Evolutionary conservation across 2,888 invertebrate species (phyloP).

Genomic region (Sphaerophoria rueppellii): DNA sequence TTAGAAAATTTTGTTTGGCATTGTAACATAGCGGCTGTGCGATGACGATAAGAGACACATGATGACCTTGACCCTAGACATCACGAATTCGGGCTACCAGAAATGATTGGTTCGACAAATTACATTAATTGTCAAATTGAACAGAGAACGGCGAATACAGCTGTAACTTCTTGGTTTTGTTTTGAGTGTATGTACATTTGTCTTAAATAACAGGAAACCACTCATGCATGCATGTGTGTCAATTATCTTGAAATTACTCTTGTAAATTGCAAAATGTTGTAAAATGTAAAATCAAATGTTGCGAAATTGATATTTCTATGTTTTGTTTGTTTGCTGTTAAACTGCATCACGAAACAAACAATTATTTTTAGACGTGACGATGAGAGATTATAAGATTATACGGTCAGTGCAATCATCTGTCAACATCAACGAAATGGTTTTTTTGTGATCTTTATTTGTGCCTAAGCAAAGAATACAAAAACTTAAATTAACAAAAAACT

Average conservation of each 20-base stretch:
- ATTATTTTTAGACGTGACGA: conserved; percentile 39
- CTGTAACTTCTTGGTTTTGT: background rate
- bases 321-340: conserved; percentile 18
- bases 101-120: conserved; percentile 21
- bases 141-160: background rate
- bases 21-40: conserved; percentile 38
- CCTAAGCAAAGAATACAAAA: conserved; percentile 26
- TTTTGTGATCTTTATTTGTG: background rate
- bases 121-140: conserved; percentile 2
- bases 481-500: conserved; percentile 2
- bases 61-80: conserved; percentile 64
- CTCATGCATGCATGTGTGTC: conserved; percentile 66
- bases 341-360: conserved; percentile 40
- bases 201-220: conserved; percentile 58
- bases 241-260: conserved; percentile 67
- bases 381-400: conserved; percentile 42
- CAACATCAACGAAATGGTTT: conserved; percentile 23
- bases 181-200: background rate
- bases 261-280: conserved; percentile 58
- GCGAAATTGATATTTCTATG: conserved; percentile 26
- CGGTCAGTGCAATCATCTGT: conserved; percentile 70
- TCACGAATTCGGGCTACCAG: conserved; percentile 33
- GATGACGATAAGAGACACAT: background rate
- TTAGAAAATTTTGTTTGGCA: conserved; percentile 5
- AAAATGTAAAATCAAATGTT: conserved; percentile 13